Evolutionary conservation across 2,888 invertebrate genomes (phyloP).

Genomic region (Spodoptera exigua): DNA sequence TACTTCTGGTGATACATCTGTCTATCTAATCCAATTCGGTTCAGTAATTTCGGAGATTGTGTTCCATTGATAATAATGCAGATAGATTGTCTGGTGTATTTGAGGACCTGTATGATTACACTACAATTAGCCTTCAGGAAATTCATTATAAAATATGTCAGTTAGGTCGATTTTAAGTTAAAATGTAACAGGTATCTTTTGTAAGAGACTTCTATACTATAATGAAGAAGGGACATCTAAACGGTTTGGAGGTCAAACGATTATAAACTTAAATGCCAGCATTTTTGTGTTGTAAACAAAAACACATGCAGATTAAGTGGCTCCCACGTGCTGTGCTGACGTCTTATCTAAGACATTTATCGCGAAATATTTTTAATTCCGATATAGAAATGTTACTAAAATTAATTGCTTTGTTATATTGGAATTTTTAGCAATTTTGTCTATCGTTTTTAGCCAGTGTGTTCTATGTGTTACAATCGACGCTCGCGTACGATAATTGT

Average conservation of each 20-base stretch:
- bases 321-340: slow-evolving; percentile 32
- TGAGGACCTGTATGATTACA: too few relatives aligned
- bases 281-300: slow-evolving; percentile 29
- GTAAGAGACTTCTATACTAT: not conserved
- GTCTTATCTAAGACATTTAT: slow-evolving; percentile 41
- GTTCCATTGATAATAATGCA: too few relatives aligned
- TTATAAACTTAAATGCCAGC: slow-evolving; percentile 6
- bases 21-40: too few relatives aligned
- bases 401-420: slow-evolving; percentile 5
- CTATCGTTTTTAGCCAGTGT: slow-evolving; percentile 21
- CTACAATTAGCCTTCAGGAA: too few relatives aligned
- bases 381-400: slow-evolving; percentile 27
- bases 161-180: too few relatives aligned
- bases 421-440: slow-evolving; percentile 1
- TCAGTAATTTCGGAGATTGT: too few relatives aligned
- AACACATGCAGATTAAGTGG: slow-evolving; percentile 27
- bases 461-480: slow-evolving; percentile 57
- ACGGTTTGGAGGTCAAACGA: slow-evolving; percentile 1
- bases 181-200: not conserved
- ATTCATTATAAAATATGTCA: too few relatives aligned
- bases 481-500: slow-evolving; percentile 65
- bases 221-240: not conserved
- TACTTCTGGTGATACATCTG: too few relatives aligned
- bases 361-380: slow-evolving; percentile 22
- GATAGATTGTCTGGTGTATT: too few relatives aligned